Percentiles rank a stretch among this genome's conserved stretches.
phyloP scores from a whole-genome alignment of 2,113 vertebrate genomes.

The Nipponia nippon region DNA sequence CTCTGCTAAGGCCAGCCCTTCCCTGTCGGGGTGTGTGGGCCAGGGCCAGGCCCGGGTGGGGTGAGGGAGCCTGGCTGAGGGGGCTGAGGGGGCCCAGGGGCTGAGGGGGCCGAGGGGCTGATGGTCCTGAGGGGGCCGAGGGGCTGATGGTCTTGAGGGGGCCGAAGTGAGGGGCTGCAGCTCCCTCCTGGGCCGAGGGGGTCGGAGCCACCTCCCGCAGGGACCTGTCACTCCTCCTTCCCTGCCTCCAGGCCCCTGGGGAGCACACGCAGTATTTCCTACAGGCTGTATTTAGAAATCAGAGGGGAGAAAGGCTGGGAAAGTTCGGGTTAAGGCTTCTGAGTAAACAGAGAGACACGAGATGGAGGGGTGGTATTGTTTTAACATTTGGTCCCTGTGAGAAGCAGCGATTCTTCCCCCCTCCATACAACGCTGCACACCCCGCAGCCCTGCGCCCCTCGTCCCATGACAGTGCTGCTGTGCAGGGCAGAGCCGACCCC shows the following conservation, averaged over 20 bases:
- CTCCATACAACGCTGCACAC: fast-evolving
- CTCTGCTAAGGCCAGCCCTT: not conserved
- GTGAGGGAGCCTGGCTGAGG: too few relatives aligned
- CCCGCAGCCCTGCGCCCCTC: not conserved
- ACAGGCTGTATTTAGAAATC: not conserved
- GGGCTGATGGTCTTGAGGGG: not conserved
- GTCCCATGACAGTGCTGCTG: fast-evolving
- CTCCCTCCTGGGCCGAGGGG: too few relatives aligned
- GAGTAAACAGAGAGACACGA: not conserved
- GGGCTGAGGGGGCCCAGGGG: too few relatives aligned
- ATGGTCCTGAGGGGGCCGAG: not conserved
- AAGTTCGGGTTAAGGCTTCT: not conserved
- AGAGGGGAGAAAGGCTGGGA: not conserved
- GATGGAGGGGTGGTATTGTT: not conserved
- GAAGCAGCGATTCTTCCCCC: not conserved
- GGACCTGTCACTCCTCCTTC: too few relatives aligned
- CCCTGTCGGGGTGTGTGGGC: too few relatives aligned
- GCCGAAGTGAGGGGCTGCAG: too few relatives aligned
- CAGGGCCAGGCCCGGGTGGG: too few relatives aligned
- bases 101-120: not conserved
- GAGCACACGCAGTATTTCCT: not conserved
- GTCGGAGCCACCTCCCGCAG: fast-evolving
- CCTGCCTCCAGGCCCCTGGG: not conserved
- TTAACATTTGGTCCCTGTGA: not conserved
- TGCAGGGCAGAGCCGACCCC: not conserved